These are phyloP conservation scores for Melieria crassipennis DNA, from an alignment of 2,888 invertebrate species.

Conservation along the genomic window DNA sequence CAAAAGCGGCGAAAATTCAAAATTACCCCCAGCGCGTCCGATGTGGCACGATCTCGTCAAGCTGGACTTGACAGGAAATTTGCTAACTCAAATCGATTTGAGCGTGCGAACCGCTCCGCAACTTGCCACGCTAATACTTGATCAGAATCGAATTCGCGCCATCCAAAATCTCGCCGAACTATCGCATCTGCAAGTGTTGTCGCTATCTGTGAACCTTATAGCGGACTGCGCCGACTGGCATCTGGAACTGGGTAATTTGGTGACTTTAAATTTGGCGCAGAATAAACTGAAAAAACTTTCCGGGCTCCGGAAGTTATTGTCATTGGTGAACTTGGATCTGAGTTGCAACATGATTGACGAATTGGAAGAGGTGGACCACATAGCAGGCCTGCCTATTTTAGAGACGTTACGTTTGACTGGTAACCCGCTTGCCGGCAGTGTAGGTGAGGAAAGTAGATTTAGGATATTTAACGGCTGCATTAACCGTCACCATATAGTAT, in stretches of 20 bases:
- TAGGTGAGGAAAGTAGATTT: slow-evolving; percentile 52
- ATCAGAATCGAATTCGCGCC: slow-evolving; percentile 80
- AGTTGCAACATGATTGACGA: slow-evolving; percentile 85
- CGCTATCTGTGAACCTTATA: slow-evolving; percentile 83
- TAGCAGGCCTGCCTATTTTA: slow-evolving; percentile 85
- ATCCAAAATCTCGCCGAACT: slow-evolving; percentile 82
- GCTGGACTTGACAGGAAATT: slow-evolving; percentile 82
- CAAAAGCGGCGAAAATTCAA: slow-evolving; percentile 16
- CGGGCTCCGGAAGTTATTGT: slow-evolving; percentile 85
- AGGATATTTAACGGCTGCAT: neutral
- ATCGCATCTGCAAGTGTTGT: slow-evolving; percentile 79
- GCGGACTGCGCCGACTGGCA: slow-evolving; percentile 79
- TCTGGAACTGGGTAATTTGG: slow-evolving; percentile 86
- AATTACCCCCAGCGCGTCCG: neutral
- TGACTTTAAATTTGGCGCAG: slow-evolving; percentile 84
- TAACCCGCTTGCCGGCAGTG: slow-evolving; percentile 82
- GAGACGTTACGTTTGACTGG: slow-evolving; percentile 88
- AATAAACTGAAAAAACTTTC: slow-evolving; percentile 79
- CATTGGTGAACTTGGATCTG: slow-evolving; percentile 85
- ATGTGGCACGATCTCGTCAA: slow-evolving; percentile 75
- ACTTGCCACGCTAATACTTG: slow-evolving; percentile 76
- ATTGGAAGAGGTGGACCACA: slow-evolving; percentile 81
- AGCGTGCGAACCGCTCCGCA: slow-evolving; percentile 81
- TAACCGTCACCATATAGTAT: neutral
- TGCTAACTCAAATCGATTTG: slow-evolving; percentile 80